A percentile compares a stretch with the other conserved stretches of the same genome.
These are phyloP conservation scores for Microchrysa polita DNA, from an alignment of 2,888 invertebrate genomes.

Conservation along the genomic window DNA sequence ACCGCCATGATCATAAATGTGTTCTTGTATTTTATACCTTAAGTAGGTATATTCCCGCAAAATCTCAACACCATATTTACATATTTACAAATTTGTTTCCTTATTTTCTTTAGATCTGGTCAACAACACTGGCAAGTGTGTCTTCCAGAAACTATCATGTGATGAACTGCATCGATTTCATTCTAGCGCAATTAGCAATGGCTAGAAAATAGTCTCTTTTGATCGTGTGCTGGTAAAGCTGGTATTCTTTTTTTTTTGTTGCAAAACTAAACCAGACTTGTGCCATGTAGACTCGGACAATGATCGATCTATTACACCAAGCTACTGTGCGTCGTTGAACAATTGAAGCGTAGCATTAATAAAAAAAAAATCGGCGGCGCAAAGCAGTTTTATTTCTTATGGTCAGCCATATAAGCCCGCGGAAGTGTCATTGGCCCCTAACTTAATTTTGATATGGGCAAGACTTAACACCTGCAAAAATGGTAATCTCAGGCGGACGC, in stretches of 20 bases:
- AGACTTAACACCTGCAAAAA: conserved; percentile 25
- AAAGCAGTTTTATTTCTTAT: neutral
- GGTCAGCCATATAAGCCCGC: too few species aligned
- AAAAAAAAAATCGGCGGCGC: neutral
- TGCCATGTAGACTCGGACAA: conserved; percentile 24
- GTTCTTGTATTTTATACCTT: too few species aligned
- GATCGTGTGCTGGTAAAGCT: conserved; percentile 15
- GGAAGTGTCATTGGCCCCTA: conserved; percentile 28
- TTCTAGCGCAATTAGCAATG: conserved; percentile 23
- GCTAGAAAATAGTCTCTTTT: conserved; percentile 30
- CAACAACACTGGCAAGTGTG: too few species aligned
- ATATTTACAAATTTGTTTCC: too few species aligned
- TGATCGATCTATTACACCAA: conserved; percentile 24
- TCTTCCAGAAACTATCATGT: neutral
- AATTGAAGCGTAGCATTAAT: neutral
- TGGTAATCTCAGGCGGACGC: neutral
- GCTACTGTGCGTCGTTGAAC: conserved; percentile 16
- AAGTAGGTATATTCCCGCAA: too few species aligned
- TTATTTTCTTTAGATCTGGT: too few species aligned
- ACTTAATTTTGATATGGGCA: conserved; percentile 29
- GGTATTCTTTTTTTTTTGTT: too few species aligned
- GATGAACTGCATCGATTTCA: conserved; percentile 24
- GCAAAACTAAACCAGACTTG: neutral
- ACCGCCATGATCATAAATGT: too few species aligned
- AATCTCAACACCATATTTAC: too few species aligned